phyloP scores from a whole-genome alignment of 2,113 vertebrate genomes.

The Ictidomys tridecemlineatus region DNA sequence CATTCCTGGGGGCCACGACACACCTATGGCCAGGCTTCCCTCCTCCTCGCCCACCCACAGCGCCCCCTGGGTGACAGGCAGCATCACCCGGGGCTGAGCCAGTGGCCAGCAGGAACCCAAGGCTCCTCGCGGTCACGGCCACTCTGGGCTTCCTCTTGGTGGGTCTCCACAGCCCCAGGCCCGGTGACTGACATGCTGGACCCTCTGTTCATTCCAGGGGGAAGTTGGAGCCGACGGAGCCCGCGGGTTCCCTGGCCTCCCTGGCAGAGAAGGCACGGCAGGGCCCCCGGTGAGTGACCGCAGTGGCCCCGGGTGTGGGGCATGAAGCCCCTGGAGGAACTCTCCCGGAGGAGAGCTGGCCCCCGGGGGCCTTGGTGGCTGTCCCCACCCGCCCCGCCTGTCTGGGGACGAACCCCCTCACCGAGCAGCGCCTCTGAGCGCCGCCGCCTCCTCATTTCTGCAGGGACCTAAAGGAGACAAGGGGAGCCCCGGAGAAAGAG shows the following conservation, averaged over 20 bases:
- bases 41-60: background rate
- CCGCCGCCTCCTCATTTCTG: slow-evolving; percentile 39
- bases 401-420: rapidly evolving
- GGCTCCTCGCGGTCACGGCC: rapidly evolving
- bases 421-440: no score
- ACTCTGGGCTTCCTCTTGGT: rapidly evolving
- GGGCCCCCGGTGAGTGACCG: slow-evolving; percentile 91
- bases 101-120: background rate
- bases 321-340: rapidly evolving
- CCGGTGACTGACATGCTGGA: rapidly evolving
- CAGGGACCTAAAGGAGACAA: slow-evolving; percentile 94
- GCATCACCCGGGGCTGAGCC: rapidly evolving
- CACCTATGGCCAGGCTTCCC: no score
- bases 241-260: slow-evolving; percentile 89
- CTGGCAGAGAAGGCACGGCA: slow-evolving; percentile 92
- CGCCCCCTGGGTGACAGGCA: background rate
- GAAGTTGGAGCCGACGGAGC: slow-evolving; percentile 78
- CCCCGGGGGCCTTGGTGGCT: background rate
- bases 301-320: background rate
- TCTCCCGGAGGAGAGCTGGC: rapidly evolving
- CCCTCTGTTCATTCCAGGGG: slow-evolving; percentile 80
- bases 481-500: slow-evolving; percentile 92
- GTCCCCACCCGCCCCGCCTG: rapidly evolving
- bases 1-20: background rate
- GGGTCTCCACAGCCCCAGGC: no score